Evolutionary conservation across 2,113 vertebrate genomes (phyloP).

Genomic region (Octodon degus): DNA sequence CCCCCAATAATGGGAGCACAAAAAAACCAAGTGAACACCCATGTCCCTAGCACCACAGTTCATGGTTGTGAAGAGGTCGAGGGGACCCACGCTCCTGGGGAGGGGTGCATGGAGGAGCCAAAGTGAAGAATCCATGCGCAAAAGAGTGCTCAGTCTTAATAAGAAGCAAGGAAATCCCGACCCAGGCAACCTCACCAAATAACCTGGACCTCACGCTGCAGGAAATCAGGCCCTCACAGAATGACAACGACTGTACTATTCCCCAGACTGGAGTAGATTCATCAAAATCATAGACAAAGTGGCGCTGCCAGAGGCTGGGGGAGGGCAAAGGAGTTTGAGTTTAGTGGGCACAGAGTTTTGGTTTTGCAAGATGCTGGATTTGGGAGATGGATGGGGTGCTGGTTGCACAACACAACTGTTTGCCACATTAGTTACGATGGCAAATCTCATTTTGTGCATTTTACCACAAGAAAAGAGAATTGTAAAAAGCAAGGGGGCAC

Average conservation of each 20-base stretch:
- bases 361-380: not conserved
- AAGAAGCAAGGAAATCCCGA: not conserved
- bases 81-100: not conserved
- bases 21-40: not conserved
- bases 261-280: not conserved
- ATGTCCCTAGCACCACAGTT: not conserved
- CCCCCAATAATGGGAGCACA: not conserved
- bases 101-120: not conserved
- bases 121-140: not conserved
- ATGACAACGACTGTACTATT: not conserved
- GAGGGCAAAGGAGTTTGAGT: not conserved
- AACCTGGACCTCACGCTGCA: not conserved
- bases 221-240: not conserved
- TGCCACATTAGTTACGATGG: not conserved
- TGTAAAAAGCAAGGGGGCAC: not conserved
- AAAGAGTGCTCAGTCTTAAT: not conserved
- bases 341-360: not conserved
- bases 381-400: not conserved
- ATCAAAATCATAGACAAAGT: not conserved
- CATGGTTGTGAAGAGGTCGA: not conserved
- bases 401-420: not conserved
- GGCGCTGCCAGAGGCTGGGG: no score
- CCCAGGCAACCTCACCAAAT: no score
- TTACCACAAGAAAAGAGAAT: conserved; percentile 29
- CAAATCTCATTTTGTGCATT: not conserved